Conservation (phyloP, 2,888 invertebrate species). For the Archips xylosteana region DNA sequence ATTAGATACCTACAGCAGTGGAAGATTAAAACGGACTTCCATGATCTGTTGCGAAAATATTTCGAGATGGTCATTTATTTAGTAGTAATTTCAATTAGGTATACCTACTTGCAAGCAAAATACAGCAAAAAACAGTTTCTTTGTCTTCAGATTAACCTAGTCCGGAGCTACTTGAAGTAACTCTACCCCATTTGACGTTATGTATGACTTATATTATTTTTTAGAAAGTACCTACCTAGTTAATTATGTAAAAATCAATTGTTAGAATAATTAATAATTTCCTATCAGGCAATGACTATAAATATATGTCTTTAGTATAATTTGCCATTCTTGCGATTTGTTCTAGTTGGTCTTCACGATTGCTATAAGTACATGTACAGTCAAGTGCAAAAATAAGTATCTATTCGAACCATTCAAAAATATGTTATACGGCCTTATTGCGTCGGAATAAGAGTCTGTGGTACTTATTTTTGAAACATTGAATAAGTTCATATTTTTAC, state of each 20-base stretch:
- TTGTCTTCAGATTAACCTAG: not conserved
- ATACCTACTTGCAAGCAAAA: not conserved
- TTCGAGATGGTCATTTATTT: not conserved
- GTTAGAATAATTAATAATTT: too few species aligned
- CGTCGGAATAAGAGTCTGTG: too few species aligned
- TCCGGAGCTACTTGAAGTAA: not conserved
- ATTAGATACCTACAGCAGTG: not conserved
- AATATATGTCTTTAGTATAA: not conserved
- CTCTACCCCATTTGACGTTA: not conserved
- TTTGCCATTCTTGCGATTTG: slow-evolving; percentile 10
- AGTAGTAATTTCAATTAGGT: not conserved
- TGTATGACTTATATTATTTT: not conserved
- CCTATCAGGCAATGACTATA: not conserved
- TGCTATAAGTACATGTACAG: too few species aligned
- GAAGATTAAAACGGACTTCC: too few species aligned
- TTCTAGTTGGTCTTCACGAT: not conserved
- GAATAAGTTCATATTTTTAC: too few species aligned
- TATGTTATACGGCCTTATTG: too few species aligned
- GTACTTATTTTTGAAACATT: too few species aligned
- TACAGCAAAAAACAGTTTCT: not conserved
- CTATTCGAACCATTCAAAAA: too few species aligned
- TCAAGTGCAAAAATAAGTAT: too few species aligned
- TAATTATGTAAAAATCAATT: too few species aligned
- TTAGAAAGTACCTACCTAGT: too few species aligned
- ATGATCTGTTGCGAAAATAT: too few species aligned